Evolutionary conservation across 2,113 vertebrate genomes (phyloP), one percentile per base, ranked within the genome.

Genomic region (Entomyzon cyanotis): DNA sequence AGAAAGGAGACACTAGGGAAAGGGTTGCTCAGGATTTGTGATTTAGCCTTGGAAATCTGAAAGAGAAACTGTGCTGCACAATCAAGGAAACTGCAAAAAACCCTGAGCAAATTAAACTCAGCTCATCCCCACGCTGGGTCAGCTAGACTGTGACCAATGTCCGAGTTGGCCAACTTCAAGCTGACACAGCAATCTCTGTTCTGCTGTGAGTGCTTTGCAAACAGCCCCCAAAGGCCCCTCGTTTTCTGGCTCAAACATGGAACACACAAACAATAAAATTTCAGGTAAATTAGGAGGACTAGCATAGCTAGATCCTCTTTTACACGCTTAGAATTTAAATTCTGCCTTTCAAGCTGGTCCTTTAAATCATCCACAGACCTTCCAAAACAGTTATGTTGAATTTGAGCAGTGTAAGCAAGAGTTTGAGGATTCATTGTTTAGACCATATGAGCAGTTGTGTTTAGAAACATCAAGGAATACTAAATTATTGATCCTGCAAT

Each of bases 111-210:
- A 91, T 64, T 59, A 62, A 90, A 47, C 41, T 55, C 55, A 87
- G 74, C 52, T 93, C 63, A 79, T 81, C 74, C 80, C 59, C 85
- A 77, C 5, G 12, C 79, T 88, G 75, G 88, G 88, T 90, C 89
- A 94, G n/a, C 71, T 47, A 52, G 90, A n/a, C 73, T 90, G 71
- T 81, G 92, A 88, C 76, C 91, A 93, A 50, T 64, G 71, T 30
- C 42, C 71, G 60, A 55, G 35, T 2, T 67, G 82, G 86, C 30
- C 76, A 81, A 39, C 39, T 84, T 89, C 76, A 70, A 41, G 71
- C 42, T 89, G 83, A 63, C 46, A 74, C 68, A 39, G 56, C 88
- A 74, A 84, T 59, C 63, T 79, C 83, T 59, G 46, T 37, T 86
- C 35, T 83, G 74, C 44, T 81, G 15, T 17, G 30, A 47, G 35